Evolutionary conservation across 1,140 invertebrate genomes (phyloP), one percentile per base, ranked within the genome.

Genomic region (Drosophila athabasca): DNA sequence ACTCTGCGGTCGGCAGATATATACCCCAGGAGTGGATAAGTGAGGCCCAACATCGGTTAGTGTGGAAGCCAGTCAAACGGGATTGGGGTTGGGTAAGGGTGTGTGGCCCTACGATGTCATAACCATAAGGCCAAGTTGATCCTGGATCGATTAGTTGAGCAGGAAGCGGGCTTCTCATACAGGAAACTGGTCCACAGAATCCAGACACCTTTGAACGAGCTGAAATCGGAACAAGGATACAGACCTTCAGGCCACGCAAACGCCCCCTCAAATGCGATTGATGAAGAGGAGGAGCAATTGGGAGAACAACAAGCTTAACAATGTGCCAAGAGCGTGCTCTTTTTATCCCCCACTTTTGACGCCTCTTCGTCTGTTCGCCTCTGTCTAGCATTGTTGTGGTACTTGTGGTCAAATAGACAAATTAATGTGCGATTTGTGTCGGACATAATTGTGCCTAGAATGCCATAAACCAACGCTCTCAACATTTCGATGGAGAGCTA

Each of bases 271-370:
- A 39, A 39, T 13, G 17, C 51, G 26, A 69, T 57, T 68, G 66
- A 69, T 61, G 67, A 52, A 73, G 55, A 81, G 78, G 62, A 51
- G 72, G 44, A 66, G 80, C 80, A 84, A 84, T 84, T 84, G 67
- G 68, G 77, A 58, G 81, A 77, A 84, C 77, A 84, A 84, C 80
- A 75, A 85, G 80, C 80, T 85, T 81, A 77, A 84, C 80, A 85
- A 84, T 67, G 57, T 52, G 52, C 70, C 70, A 35, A 49, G 50
- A 58, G 72, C 55, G 29, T 35, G 31, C 3, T 35, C 31, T 3
- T 11, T 35, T 11, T 11, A 35, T 35, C 24, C 17, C 46, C 15
- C 57, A 39, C 31, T 61, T 55, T 46, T 26, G 57, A 51, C 60
- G 51, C 31, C 58, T 51, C 17, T 49, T 62, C 58, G 31, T 9